Base-by-base conservation (phyloP, 2,888 invertebrate species). In the Leptopilina myrica region DNA sequence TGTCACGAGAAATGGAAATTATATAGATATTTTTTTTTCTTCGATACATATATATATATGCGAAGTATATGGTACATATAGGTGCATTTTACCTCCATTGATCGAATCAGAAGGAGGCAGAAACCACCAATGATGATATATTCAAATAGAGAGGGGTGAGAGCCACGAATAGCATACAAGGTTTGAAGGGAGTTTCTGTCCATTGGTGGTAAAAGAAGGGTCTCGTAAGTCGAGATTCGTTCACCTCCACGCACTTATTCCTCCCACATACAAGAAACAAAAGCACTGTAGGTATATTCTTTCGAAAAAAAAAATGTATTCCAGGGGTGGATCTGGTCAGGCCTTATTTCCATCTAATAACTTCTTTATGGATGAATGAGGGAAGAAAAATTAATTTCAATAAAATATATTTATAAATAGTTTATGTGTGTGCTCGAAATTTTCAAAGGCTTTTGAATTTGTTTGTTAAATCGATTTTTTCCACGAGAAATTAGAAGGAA, bases 111-210 rank as follows among this genome's bases (percentile, higher is more conserved):
- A 26, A 53, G 43, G 76, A 76, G 62, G 76, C 76, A 76, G 76
- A n/a, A 43, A 76, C 76, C 76, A 76, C 76, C 76, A 76, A 76
- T 76, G 76, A 76, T 76, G 59, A 76, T 20, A 76, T 76, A 62
- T 43, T 49, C 49, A 49, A 14, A n/a, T n/a, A 76, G 76, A 77
- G 86, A 83, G 87, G 85, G 85, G 83, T 81, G 82, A 81, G 81
- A 84, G 78, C 79, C 80, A 56, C 84, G 86, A 85, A 89, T 89
- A 85, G 88, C 87, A 86, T 84, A 84, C 82, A 81, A 87, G 86
- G 87, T 86, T 79, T 81, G 79, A 82, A 64, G 66, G 77, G 83
- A 20, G 79, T 84, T 82, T 81, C 73, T 79, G 80, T 84, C 83
- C 73, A 86, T 88, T 84, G 88, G 88, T 89, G 86, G 59, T 43